Conservation (phyloP, 2,797 vertebrate species). For the Argya squamiceps region DNA sequence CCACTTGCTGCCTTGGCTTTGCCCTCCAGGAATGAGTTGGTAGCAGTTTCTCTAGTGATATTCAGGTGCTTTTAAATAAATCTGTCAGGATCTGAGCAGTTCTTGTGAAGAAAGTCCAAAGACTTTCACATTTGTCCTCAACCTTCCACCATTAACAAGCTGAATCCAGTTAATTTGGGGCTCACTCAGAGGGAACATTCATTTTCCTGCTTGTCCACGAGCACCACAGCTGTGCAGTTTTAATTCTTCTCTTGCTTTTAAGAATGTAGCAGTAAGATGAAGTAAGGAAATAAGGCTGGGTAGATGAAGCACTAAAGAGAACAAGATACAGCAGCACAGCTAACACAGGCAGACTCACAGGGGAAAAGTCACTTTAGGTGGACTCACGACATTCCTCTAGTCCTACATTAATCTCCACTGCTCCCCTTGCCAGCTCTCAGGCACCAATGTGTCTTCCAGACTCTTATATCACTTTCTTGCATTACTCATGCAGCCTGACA, state of each 20-base stretch:
- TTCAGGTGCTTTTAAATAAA: not conserved
- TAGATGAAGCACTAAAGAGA: not conserved
- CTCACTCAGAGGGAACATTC: not conserved
- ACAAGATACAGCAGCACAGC: not conserved
- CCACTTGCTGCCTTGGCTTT: not conserved
- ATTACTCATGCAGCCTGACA: not conserved
- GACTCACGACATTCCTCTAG: not conserved
- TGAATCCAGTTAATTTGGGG: not conserved
- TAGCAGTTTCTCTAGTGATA: not conserved
- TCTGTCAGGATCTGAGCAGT: not conserved
- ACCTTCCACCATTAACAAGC: not conserved
- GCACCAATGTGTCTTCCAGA: not conserved
- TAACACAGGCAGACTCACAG: not conserved
- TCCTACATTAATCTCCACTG: not conserved
- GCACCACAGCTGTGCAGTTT: not conserved
- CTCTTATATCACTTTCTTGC: not conserved
- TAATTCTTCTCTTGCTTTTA: not conserved
- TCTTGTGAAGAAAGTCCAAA: not conserved
- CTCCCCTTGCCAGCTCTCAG: not conserved
- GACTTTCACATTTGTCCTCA: not conserved
- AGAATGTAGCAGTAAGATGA: not conserved
- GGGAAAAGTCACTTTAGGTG: not conserved
- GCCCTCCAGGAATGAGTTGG: not conserved
- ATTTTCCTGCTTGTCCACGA: not conserved
- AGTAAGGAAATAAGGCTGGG: not conserved